Conservation (phyloP, 30 jellyfish, hydroid and myxozoan genomes). For the Kudoa iwatai region DNA sequence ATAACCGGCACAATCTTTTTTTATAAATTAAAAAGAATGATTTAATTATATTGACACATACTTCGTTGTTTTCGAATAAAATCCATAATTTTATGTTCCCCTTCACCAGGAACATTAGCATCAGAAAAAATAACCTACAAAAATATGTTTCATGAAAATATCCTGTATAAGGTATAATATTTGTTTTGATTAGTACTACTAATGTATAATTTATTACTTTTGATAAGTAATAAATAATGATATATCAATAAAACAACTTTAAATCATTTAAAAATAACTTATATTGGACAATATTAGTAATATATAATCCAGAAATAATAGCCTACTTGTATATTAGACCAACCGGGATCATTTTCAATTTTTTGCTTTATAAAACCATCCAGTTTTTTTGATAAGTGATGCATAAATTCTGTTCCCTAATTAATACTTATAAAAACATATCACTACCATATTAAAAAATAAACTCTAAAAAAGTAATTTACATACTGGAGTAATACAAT, state of each 20-base stretch:
- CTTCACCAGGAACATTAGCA: conserved; percentile 92
- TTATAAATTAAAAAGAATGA: not conserved
- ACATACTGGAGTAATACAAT: conserved; percentile 86
- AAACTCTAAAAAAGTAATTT: not conserved
- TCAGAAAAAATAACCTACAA: conserved; percentile 43
- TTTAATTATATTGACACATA: not conserved
- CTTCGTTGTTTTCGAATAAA: conserved; percentile 56
- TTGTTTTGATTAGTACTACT: no score
- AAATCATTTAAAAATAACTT: not conserved
- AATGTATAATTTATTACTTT: no score
- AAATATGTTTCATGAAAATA: not conserved
- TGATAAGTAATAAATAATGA: no score
- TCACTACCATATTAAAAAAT: not conserved
- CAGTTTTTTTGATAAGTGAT: conserved; percentile 23
- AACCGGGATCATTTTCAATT: conserved; percentile 43
- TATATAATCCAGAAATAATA: not conserved
- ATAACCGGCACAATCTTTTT: conserved; percentile 39
- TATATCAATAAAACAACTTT: no score
- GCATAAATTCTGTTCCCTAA: conserved; percentile 86
- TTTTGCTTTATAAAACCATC: conserved; percentile 38
- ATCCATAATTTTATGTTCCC: conserved; percentile 85
- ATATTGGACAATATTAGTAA: not conserved
- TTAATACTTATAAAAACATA: not conserved
- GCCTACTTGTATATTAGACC: conserved; percentile 34
- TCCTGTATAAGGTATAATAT: no score